Percentiles rank a stretch among this genome's conserved stretches.
These are phyloP conservation scores for Temnothorax longispinosus DNA, from an alignment of 1,140 invertebrate species.

Conservation along the genomic window DNA sequence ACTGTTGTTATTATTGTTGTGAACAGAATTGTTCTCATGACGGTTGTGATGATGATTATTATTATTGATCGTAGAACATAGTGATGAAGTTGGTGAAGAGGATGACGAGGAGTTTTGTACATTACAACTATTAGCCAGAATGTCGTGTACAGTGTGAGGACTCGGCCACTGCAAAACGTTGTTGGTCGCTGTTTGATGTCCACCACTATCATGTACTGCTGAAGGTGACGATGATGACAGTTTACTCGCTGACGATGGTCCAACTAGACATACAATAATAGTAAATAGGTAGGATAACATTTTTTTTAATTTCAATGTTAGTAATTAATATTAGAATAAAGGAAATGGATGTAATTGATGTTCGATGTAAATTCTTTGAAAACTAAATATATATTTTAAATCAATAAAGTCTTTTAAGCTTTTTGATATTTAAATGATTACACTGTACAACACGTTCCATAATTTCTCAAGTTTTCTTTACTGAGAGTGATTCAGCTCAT, in stretches of 20 bases:
- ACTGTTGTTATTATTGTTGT: constrained; percentile 51
- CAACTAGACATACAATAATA: constrained; percentile 77
- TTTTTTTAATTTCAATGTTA: constrained; percentile 73
- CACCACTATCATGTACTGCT: constrained; percentile 63
- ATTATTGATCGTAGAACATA: constrained; percentile 75
- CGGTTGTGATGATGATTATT: constrained; percentile 72
- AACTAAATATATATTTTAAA: constrained; percentile 70
- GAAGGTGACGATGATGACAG: constrained; percentile 76
- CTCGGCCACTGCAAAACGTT: constrained; percentile 85
- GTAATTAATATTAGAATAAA: constrained; percentile 75
- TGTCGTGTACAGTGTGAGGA: constrained; percentile 91
- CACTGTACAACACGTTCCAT: no score
- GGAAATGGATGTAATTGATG: constrained; percentile 78
- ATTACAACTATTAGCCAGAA: constrained; percentile 85
- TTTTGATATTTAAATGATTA: neutral
- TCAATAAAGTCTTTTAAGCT: neutral
- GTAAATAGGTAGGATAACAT: constrained; percentile 71
- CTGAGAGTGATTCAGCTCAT: no score
- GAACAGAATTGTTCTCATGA: constrained; percentile 64
- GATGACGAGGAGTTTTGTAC: constrained; percentile 75
- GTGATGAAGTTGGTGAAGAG: constrained; percentile 66
- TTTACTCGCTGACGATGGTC: constrained; percentile 76
- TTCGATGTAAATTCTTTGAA: constrained; percentile 76
- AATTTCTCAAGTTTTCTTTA: no score
- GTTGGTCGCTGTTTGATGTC: constrained; percentile 85